These are phyloP conservation scores for Telmatherina bonti DNA, from an alignment of 2,797 vertebrate species.

Conservation along the genomic window DNA sequence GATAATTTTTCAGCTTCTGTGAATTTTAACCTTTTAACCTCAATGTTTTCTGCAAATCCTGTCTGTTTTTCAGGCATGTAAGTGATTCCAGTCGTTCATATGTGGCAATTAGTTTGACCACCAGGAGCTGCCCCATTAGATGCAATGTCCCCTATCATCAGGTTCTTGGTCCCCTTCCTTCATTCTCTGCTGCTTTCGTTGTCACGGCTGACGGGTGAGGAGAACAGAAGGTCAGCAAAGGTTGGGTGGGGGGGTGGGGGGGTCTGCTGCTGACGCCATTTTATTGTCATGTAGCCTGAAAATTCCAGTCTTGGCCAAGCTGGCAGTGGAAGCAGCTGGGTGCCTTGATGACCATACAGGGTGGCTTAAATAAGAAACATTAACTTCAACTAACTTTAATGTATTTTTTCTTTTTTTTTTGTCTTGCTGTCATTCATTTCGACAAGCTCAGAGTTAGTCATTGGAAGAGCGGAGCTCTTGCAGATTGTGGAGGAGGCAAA, in stretches of 20 bases:
- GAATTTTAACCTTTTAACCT: constrained; percentile 36
- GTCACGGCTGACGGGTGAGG: constrained; percentile 39
- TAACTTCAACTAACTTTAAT: neutral
- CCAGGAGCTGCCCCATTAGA: constrained; percentile 54
- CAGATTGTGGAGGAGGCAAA: constrained; percentile 57
- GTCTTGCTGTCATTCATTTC: constrained; percentile 51
- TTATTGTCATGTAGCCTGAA: constrained; percentile 52
- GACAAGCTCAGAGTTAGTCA: constrained; percentile 54
- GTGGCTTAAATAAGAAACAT: neutral
- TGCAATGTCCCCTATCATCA: constrained; percentile 60
- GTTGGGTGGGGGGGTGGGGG: neutral
- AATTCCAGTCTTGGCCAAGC: constrained; percentile 36
- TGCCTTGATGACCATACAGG: neutral
- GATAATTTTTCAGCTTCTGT: neutral
- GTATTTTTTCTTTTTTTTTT: constrained; percentile 11
- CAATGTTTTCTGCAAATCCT: constrained; percentile 6
- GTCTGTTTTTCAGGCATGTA: constrained; percentile 36
- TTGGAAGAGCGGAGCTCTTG: constrained; percentile 32
- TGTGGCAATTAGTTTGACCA: constrained; percentile 64
- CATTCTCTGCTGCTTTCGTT: constrained; percentile 34
- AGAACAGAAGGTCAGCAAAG: constrained; percentile 58
- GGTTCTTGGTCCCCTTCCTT: constrained; percentile 23
- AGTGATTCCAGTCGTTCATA: constrained; percentile 61
- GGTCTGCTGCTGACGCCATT: constrained; percentile 19
- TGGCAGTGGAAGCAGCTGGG: constrained; percentile 11